phyloP scores from a whole-genome alignment of 2,888 invertebrate genomes.

The Scaeva pyrastri region DNA sequence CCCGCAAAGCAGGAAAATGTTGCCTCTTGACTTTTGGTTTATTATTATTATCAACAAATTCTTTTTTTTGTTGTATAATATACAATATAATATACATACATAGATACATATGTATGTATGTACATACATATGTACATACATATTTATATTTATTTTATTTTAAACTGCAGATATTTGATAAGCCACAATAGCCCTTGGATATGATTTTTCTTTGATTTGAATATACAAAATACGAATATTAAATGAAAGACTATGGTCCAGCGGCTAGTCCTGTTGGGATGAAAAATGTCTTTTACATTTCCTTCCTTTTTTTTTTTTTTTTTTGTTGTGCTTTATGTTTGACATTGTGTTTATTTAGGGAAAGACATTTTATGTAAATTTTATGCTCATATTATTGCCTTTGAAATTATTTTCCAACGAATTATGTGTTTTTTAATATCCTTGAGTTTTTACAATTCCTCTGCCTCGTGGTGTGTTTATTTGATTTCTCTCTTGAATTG shows the following conservation, averaged over 20 bases:
- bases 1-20: neutral
- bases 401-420: conserved; percentile 38
- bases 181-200: conserved; percentile 70
- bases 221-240: conserved; percentile 6
- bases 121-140: too few relatives aligned
- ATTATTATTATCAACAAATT: conserved; percentile 35
- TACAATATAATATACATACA: too few relatives aligned
- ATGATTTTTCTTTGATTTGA: conserved; percentile 68
- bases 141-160: neutral
- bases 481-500: neutral
- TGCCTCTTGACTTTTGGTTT: neutral
- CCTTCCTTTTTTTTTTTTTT: too few relatives aligned
- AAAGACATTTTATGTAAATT: conserved; percentile 67
- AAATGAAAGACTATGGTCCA: conserved; percentile 47
- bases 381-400: conserved; percentile 63
- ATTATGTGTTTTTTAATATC: conserved; percentile 26
- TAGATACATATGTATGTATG: too few relatives aligned
- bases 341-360: conserved; percentile 10
- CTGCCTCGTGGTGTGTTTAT: conserved; percentile 2
- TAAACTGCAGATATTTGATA: conserved; percentile 67
- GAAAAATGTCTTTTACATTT: conserved; percentile 31
- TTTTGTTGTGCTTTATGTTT: conserved; percentile 1
- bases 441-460: neutral
- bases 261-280: neutral
- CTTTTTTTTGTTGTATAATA: conserved; percentile 16